Base-by-base conservation (phyloP, 2,797 vertebrate genomes). In the Cuniculus paca region DNA sequence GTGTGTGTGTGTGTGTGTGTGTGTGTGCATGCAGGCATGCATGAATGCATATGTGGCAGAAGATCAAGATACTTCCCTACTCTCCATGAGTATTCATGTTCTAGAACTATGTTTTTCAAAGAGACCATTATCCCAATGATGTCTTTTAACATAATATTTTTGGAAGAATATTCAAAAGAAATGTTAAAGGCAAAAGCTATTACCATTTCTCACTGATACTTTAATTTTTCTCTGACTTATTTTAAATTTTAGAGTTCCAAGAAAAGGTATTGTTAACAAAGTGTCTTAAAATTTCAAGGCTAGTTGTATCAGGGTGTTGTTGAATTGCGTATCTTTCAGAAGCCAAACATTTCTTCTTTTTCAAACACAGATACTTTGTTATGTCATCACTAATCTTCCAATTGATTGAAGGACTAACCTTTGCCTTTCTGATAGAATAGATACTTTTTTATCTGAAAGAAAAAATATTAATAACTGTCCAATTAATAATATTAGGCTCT, bases 241-340 rank as follows among this genome's bases (percentile, higher is more conserved):
- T 6, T 31, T 75, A 58, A 93, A 82, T 87, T 90, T 83, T 88
- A 90, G 16, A 48, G 63, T 88, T 45, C 50, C 54, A 65, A 6
- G 92, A 75, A 81, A 79, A 36, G 6, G 36, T 28, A 74, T 85
- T 54, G 36, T 48, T 93, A 94, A 5, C 17, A 70, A n/a, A 77
- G 2, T 80, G 7, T 80, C 58, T 96, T 92, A n/a, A 94, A 61
- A 81, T 83, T 74, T 95, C 20, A 82, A 77, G 28, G 34, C 28
- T 34, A 50, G 8, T 8, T 48, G 6, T 56, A 11, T 93, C 39
- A 61, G 26, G 26, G 5, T 6, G 22, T 83, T 88, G 17, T 11
- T 65, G 20, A 4, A 80, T 48, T 60, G 2, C 12, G 89, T 65
- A 58, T 52, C 12, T 82, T 95, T 91, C 75, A 92, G 63, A 94